phyloP scores from a whole-genome alignment of 2,888 invertebrate species.

The Ectemnius continuus region DNA sequence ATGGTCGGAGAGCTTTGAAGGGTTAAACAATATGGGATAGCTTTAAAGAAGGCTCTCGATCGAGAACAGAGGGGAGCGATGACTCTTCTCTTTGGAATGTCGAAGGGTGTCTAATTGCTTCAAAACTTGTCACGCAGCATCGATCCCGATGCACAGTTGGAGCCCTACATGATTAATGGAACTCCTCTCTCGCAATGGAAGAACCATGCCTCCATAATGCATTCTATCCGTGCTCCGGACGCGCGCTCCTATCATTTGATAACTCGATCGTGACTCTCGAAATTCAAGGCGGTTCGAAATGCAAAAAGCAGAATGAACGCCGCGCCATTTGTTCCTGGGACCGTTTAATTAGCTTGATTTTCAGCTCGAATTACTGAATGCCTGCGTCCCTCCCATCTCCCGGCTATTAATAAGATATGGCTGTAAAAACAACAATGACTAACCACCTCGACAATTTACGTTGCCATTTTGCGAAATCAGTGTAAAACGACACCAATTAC shows the following conservation, averaged over 20 bases:
- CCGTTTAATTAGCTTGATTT: neutral
- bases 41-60: constrained; percentile 21
- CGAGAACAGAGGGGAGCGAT: constrained; percentile 37
- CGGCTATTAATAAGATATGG: no score
- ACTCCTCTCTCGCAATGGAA: constrained; percentile 30
- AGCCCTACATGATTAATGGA: constrained; percentile 58
- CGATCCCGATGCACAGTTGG: constrained; percentile 57
- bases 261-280: constrained; percentile 15
- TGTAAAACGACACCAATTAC: neutral
- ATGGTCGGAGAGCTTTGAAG: constrained; percentile 37
- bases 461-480: neutral
- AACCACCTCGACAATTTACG: no score
- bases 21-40: constrained; percentile 30
- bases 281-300: constrained; percentile 27
- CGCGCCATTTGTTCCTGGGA: no score
- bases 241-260: constrained; percentile 33
- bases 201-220: constrained; percentile 48
- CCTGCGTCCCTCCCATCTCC: no score
- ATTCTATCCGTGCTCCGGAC: constrained; percentile 43
- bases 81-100: constrained; percentile 61
- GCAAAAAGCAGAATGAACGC: constrained; percentile 3
- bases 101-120: constrained; percentile 70
- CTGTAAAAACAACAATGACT: no score
- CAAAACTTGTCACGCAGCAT: constrained; percentile 66
- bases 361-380: constrained; percentile 20